Evolutionary conservation across 2,888 invertebrate species (phyloP).

Genomic region (Amphipyra berbera): DNA sequence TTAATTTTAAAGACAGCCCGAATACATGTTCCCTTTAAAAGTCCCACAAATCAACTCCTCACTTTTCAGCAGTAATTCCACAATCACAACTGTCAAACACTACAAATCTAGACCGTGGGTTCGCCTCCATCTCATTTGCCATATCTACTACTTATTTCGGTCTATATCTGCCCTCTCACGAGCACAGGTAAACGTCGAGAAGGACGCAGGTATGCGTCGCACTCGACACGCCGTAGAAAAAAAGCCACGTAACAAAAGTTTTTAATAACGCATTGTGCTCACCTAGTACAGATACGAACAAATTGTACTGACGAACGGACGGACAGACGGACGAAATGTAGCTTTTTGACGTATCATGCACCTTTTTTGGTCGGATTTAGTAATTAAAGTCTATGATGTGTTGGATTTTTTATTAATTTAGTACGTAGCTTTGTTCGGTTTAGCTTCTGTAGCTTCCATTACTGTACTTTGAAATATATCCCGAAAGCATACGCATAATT

Average conservation of each 20-base stretch:
- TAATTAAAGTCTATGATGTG: slow-evolving; percentile 52
- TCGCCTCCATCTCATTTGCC: slow-evolving; percentile 30
- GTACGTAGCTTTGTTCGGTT: slow-evolving; percentile 12
- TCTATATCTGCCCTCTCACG: slow-evolving; percentile 74
- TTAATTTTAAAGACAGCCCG: not conserved
- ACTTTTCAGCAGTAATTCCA: not conserved
- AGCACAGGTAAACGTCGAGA: slow-evolving; percentile 82
- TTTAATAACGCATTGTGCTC: slow-evolving; percentile 79
- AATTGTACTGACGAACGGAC: slow-evolving; percentile 52
- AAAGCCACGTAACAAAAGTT: slow-evolving; percentile 84
- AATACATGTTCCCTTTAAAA: not conserved
- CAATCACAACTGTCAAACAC: not conserved
- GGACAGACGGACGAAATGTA: slow-evolving; percentile 20
- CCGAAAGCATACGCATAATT: no score
- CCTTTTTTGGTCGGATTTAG: slow-evolving; percentile 46
- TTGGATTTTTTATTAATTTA: slow-evolving; percentile 35
- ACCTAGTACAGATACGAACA: slow-evolving; percentile 67
- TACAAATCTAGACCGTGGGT: not conserved
- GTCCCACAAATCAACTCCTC: not conserved
- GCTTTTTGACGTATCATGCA: slow-evolving; percentile 54
- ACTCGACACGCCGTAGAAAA: slow-evolving; percentile 66
- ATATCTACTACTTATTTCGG: slow-evolving; percentile 63
- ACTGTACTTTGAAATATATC: slow-evolving; percentile 1
- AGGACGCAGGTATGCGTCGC: slow-evolving; percentile 83
- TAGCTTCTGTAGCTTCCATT: slow-evolving; percentile 11